Percentiles rank a stretch among this genome's conserved stretches.
These are phyloP conservation scores for Ceraclea dissimilis DNA, from an alignment of 2,888 invertebrate species.

Conservation along the genomic window DNA sequence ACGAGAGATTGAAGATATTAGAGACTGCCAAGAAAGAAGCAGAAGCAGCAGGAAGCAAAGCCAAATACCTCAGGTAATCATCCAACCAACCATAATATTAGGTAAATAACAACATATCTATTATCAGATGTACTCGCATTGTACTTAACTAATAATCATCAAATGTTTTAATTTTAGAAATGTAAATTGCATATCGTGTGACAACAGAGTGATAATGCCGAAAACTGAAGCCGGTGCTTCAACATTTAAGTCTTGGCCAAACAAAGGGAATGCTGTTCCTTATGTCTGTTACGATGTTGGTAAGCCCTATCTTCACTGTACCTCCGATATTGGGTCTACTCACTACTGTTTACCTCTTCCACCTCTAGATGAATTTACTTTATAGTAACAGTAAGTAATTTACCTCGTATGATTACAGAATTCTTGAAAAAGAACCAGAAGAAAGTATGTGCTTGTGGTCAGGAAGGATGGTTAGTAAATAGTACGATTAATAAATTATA, in stretches of 20 bases:
- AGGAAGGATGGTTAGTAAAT: background rate
- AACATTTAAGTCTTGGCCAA: conserved; percentile 44
- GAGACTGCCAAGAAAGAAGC: conserved; percentile 51
- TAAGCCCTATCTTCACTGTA: conserved; percentile 27
- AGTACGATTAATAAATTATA: background rate
- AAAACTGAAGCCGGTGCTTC: conserved; percentile 44
- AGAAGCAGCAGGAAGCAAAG: conserved; percentile 67
- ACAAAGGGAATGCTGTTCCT: conserved; percentile 42
- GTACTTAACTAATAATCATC: background rate
- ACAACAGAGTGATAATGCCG: conserved; percentile 65
- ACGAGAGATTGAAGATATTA: conserved; percentile 55
- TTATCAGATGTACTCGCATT: no score
- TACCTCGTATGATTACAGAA: background rate
- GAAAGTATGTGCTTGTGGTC: background rate
- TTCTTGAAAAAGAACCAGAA: background rate
- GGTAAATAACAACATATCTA: no score
- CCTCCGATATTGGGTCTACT: background rate
- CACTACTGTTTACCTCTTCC: no score
- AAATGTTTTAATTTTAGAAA: conserved; percentile 39
- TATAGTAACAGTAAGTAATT: no score
- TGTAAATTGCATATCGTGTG: conserved; percentile 70
- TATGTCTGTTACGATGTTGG: conserved; percentile 67
- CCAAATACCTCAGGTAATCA: conserved; percentile 50
- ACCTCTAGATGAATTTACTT: no score
- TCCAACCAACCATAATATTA: no score